Evolutionary conservation across 2,888 invertebrate species (phyloP), one percentile per base, ranked within the genome.

Genomic region (Omphaloscelis lunosa): DNA sequence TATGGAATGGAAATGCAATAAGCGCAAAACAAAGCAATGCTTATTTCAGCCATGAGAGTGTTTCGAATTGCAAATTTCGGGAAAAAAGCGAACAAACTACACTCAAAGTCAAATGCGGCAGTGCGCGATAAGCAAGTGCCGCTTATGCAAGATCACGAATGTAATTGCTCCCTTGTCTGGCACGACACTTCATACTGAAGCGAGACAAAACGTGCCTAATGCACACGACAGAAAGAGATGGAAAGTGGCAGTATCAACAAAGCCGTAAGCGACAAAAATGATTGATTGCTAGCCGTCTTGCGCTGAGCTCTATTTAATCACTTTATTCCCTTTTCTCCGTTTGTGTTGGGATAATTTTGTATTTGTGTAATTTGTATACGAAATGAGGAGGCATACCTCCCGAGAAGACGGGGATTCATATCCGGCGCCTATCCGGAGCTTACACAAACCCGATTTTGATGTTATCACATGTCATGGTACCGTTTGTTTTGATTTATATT

Each of bases 81-180:
- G 92, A 95, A 95, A 96, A 96, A 95, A 94, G 92, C 94, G 93
- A 91, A 93, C 93, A 92, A 93, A 94, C 95, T 95, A 94, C 95
- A 95, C 94, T 96, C 93, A 94, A 95, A 96, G 95, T 96, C 96
- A 94, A 95, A 96, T 94, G 95, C 95, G 95, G 96, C 95, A 94
- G 95, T 93, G 93, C 92, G 94, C 93, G 96, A 96, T 96, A 96
- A 96, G 94, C 96, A 95, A 96, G 96, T 95, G 94, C 95, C 95
- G 96, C 96, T 97, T 97, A 97, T 97, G 97, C 97, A 96, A 96
- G 97, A 97, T 97, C 97, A 97, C 97, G 97, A 95, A 95, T 96
- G 97, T 97, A 97, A 97, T 97, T 97, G 97, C 97, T 96, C 96
- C 96, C 96, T 96, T 96, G 95, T 96, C 96, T 96, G 96, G 95